Evolutionary conservation across 2,888 invertebrate species (phyloP).

Genomic region (Craniophora ligustri): DNA sequence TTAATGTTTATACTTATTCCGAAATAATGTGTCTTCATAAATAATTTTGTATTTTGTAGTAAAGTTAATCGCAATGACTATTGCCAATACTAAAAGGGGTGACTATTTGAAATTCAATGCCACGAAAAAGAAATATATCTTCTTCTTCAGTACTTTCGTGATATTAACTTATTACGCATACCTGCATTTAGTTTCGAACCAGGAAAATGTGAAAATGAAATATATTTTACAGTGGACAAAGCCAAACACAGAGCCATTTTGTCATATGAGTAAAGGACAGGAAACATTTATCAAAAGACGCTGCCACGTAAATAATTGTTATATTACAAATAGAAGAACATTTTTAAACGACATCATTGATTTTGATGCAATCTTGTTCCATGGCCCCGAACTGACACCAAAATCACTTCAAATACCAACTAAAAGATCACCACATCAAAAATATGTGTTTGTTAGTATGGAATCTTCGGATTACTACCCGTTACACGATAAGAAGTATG

Average conservation of each 20-base stretch:
- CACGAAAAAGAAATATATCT: too few relatives aligned
- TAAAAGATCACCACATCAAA: conserved; percentile 63
- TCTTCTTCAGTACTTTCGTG: too few relatives aligned
- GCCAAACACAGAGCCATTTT: conserved; percentile 58
- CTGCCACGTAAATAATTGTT: conserved; percentile 72
- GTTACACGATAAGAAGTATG: conserved; percentile 54
- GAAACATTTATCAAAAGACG: conserved; percentile 62
- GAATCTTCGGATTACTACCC: conserved; percentile 72
- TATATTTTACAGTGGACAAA: conserved; percentile 70
- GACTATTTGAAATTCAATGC: too few relatives aligned
- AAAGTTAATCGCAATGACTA: too few relatives aligned
- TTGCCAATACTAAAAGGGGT: too few relatives aligned
- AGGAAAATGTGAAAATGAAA: conserved; percentile 42
- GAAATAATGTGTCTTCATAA: too few relatives aligned
- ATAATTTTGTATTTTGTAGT: too few relatives aligned
- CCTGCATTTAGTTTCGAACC: too few relatives aligned
- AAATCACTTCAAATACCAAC: conserved; percentile 49
- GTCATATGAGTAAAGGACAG: conserved; percentile 62
- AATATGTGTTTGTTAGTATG: conserved; percentile 70
- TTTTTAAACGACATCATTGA: conserved; percentile 61
- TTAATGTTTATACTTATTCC: too few relatives aligned
- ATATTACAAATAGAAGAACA: conserved; percentile 65
- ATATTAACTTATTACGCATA: too few relatives aligned
- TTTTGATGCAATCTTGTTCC: conserved; percentile 73
- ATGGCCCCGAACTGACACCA: conserved; percentile 65